These are phyloP conservation scores for Magallana angulata DNA, from an alignment of 1,140 invertebrate genomes.

Conservation along the genomic window DNA sequence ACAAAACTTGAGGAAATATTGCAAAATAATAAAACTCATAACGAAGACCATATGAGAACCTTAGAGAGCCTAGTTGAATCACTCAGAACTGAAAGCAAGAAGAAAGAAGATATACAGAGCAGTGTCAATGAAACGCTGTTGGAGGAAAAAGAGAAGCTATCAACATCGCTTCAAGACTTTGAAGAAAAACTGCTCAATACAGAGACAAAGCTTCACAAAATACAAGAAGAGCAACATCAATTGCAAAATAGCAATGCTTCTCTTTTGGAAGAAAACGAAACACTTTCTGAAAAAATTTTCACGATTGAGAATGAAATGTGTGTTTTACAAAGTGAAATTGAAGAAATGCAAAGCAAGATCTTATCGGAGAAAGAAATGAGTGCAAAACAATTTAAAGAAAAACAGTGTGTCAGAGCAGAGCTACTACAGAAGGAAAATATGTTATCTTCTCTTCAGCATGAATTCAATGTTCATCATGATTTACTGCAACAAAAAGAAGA, in stretches of 20 bases:
- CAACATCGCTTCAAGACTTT: background rate
- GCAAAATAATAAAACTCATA: background rate
- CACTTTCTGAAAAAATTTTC: background rate
- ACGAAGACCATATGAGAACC: background rate
- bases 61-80: background rate
- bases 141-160: background rate
- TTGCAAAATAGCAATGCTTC: background rate
- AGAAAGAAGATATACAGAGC: background rate
- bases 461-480: background rate
- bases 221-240: background rate
- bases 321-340: constrained; percentile 22
- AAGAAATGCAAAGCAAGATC: background rate
- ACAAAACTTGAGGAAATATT: background rate
- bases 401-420: background rate
- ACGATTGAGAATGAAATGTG: background rate
- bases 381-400: background rate
- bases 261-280: background rate
- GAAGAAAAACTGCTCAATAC: background rate
- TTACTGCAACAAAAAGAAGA: background rate
- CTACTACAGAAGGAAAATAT: background rate
- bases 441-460: background rate
- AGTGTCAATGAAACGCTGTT: background rate
- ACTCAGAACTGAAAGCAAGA: background rate
- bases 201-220: background rate
- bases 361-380: background rate